phyloP scores from a whole-genome alignment of 37 sponge, comb jelly and placozoan genomes.

The Chondrilla cf. caribensis region DNA sequence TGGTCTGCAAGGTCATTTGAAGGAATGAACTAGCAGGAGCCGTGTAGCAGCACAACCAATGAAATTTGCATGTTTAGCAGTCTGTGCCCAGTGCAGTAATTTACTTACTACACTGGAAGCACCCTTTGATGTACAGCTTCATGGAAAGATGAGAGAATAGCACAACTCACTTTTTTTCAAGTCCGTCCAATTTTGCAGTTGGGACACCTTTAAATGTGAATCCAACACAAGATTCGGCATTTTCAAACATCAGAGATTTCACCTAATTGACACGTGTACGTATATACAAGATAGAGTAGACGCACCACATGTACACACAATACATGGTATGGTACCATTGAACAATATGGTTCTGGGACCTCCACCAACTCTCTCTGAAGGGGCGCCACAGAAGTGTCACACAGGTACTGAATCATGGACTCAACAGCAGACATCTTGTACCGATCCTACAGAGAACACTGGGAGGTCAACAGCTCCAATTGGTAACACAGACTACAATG shows the following conservation, averaged over 20 bases:
- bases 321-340: no score
- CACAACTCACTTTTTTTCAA: conserved; percentile 43
- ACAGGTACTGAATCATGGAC: conserved; percentile 68
- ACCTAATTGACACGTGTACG: not conserved
- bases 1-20: no score
- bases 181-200: conserved; percentile 35
- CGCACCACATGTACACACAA: no score
- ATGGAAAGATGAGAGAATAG: not conserved
- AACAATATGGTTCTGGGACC: conserved; percentile 73
- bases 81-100: not conserved
- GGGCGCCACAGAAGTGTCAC: conserved; percentile 89
- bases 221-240: conserved; percentile 41
- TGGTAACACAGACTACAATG: not conserved
- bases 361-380: conserved; percentile 81
- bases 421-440: conserved; percentile 46
- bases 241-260: conserved; percentile 39
- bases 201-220: conserved; percentile 69
- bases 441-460: conserved; percentile 27
- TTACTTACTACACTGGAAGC: no score
- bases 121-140: not conserved
- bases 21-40: no score
- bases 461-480: not conserved
- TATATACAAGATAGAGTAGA: not conserved
- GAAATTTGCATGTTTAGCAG: not conserved
- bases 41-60: no score